These are phyloP conservation scores for Lanius collurio DNA, from an alignment of 2,113 vertebrate genomes.

Conservation along the genomic window DNA sequence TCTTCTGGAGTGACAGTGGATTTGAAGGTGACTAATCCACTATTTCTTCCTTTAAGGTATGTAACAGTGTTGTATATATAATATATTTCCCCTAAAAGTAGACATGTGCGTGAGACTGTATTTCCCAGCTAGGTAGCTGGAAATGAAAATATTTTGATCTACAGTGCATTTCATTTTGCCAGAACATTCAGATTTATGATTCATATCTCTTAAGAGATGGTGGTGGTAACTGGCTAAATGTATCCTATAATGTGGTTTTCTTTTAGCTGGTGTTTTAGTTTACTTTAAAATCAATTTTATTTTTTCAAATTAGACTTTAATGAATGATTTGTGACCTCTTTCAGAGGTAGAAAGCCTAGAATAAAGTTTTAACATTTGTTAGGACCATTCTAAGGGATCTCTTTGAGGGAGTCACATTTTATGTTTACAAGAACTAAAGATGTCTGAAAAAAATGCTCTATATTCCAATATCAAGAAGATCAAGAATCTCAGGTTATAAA, in stretches of 20 bases:
- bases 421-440: background rate
- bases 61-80: background rate
- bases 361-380: background rate
- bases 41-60: background rate
- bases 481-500: constrained; percentile 5
- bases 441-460: background rate
- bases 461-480: background rate
- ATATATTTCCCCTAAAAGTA: background rate
- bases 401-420: background rate
- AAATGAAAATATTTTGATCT: background rate
- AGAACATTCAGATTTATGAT: background rate
- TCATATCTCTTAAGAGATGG: background rate
- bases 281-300: background rate
- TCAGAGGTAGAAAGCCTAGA: background rate
- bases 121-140: background rate
- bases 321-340: background rate
- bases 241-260: background rate
- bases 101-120: background rate
- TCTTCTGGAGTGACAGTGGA: background rate
- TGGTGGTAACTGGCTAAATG: background rate
- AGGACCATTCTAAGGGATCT: background rate
- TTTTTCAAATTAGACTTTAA: background rate
- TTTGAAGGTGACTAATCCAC: background rate
- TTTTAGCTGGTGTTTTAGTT: background rate
- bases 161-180: background rate